Conservation (phyloP, 2,113 vertebrate species). For the Peromyscus leucopus region DNA sequence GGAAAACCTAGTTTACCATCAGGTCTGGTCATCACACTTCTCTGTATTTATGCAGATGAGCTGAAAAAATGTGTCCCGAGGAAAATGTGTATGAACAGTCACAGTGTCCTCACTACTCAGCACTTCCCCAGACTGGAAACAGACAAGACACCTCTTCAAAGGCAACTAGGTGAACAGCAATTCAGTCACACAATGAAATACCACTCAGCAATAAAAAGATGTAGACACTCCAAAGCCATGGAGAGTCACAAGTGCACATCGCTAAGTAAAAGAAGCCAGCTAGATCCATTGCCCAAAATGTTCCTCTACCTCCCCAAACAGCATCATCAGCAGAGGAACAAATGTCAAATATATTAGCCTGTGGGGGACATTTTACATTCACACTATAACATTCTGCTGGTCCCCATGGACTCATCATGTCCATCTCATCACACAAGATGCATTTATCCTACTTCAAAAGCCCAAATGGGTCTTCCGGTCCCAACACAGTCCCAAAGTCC, state of each 20-base stretch:
- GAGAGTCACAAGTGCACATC: not conserved
- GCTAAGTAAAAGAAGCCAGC: not conserved
- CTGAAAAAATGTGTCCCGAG: not conserved
- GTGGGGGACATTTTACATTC: not conserved
- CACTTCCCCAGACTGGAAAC: not conserved
- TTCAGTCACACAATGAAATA: not conserved
- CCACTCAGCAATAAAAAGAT: not conserved
- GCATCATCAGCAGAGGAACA: not conserved
- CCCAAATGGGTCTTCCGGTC: too few species aligned
- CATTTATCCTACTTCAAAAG: not conserved
- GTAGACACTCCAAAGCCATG: too few species aligned
- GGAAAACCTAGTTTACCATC: not conserved
- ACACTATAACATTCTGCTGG: not conserved
- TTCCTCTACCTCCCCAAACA: not conserved
- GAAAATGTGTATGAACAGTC: not conserved
- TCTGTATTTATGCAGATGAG: not conserved
- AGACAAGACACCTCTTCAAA: not conserved
- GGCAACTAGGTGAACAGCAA: not conserved
- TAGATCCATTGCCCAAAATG: not conserved
- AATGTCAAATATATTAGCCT: not conserved
- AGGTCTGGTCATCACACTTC: not conserved
- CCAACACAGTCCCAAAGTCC: not conserved
- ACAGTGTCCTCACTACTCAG: not conserved
- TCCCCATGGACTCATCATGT: not conserved
- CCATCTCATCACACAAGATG: not conserved